A percentile compares a stretch with the other conserved stretches of the same genome.
These are phyloP conservation scores for Hippopotamyrus pictus DNA, from an alignment of 2,797 vertebrate species.

Conservation along the genomic window DNA sequence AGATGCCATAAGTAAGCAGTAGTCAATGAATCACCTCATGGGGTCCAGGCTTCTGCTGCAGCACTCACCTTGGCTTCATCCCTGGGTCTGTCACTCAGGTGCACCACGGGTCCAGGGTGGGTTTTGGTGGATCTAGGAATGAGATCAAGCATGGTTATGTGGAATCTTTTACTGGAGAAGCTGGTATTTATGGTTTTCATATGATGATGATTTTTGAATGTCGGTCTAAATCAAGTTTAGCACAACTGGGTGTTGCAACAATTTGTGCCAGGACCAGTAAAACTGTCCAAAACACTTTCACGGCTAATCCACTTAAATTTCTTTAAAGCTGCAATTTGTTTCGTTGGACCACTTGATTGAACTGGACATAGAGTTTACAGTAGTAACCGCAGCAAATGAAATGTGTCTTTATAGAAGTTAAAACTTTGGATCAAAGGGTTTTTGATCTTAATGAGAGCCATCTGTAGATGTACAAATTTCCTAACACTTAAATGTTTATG, in stretches of 20 bases:
- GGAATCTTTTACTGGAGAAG: neutral
- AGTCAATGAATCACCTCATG: neutral
- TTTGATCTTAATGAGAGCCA: neutral
- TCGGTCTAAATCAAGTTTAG: neutral
- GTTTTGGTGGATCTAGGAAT: slow-evolving; percentile 69
- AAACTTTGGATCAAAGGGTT: neutral
- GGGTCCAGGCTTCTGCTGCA: neutral
- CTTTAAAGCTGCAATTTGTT: neutral
- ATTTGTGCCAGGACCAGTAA: neutral
- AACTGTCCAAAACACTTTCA: too few relatives aligned
- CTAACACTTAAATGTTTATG: neutral
- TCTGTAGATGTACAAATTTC: neutral
- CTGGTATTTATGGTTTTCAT: neutral
- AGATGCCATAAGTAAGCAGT: neutral
- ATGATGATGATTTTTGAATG: neutral
- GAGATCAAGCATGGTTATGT: slow-evolving; percentile 17
- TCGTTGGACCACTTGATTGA: neutral
- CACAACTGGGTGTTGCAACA: neutral
- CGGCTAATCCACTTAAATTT: neutral
- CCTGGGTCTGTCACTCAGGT: slow-evolving; percentile 73
- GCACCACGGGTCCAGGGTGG: slow-evolving; percentile 74
- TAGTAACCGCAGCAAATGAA: neutral
- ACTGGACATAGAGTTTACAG: neutral
- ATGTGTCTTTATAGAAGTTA: neutral
- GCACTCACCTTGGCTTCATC: slow-evolving; percentile 74